These are phyloP conservation scores for Trogon melanurus DNA, from an alignment of 2,113 vertebrate species.

Conservation along the genomic window DNA sequence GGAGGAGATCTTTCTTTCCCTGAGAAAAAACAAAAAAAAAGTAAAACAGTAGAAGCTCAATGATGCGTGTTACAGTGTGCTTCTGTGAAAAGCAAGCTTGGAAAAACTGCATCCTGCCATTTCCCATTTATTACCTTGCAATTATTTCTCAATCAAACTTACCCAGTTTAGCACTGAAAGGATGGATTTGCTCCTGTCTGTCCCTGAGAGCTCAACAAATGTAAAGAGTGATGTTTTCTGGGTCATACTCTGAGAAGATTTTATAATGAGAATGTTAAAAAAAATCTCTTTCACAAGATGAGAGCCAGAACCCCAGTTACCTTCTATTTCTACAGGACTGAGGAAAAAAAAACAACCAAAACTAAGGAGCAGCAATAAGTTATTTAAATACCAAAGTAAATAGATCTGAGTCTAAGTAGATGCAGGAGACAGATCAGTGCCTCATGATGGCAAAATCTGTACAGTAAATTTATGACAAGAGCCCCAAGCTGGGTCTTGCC, in stretches of 20 bases:
- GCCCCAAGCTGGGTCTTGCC: neutral
- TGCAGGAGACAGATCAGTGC: neutral
- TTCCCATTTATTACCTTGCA: neutral
- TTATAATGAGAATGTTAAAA: neutral
- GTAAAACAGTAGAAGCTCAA: neutral
- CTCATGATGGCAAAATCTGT: neutral
- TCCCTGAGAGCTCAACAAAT: neutral
- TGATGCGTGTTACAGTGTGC: no score
- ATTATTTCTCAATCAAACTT: neutral
- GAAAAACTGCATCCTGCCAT: neutral
- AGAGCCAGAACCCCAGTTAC: neutral
- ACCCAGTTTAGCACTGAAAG: neutral
- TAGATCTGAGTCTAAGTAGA: neutral
- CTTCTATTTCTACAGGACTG: neutral
- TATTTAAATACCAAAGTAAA: conserved; percentile 36
- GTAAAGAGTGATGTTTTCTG: conserved; percentile 14
- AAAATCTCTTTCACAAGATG: neutral
- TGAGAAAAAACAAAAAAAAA: neutral
- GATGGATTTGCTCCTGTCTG: neutral
- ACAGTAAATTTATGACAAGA: neutral
- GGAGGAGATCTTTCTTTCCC: neutral
- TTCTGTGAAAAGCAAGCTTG: neutral
- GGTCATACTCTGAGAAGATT: conserved; percentile 18
- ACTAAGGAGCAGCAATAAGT: neutral
- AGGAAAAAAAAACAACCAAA: neutral